These are phyloP conservation scores for Tenualosa ilisha DNA, from an alignment of 2,797 vertebrate genomes.

Conservation along the genomic window DNA sequence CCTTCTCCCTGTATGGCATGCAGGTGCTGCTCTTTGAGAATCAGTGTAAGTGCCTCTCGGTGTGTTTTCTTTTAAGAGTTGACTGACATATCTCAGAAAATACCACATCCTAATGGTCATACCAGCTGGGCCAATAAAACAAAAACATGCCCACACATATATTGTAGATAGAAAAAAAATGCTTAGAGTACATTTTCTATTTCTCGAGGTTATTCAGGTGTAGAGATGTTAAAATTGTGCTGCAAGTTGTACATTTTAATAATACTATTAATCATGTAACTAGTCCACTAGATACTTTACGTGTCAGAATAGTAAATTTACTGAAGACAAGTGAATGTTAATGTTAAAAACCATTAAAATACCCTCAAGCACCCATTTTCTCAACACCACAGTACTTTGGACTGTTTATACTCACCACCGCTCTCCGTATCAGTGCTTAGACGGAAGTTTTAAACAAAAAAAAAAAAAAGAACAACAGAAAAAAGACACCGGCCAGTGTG, in stretches of 20 bases:
- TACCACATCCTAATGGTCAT: not conserved
- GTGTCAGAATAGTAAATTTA: not conserved
- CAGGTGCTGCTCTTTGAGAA: slow-evolving; percentile 96
- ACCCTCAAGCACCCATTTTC: not conserved
- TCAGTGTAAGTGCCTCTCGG: slow-evolving; percentile 82
- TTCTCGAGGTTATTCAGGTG: not conserved
- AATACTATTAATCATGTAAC: not conserved
- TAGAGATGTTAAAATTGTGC: not conserved
- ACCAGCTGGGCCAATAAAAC: not conserved
- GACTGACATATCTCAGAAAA: not conserved
- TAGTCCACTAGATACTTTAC: not conserved
- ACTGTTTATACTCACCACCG: not conserved
- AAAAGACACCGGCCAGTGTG: not conserved
- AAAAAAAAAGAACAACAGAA: not conserved
- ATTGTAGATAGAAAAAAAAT: not conserved
- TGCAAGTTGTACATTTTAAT: not conserved
- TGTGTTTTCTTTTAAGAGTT: not conserved
- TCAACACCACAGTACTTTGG: not conserved
- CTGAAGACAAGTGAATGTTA: not conserved
- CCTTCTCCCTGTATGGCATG: slow-evolving; percentile 95
- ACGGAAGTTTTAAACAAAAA: not conserved
- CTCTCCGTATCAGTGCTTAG: not conserved
- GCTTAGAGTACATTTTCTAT: not conserved
- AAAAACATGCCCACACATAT: not conserved
- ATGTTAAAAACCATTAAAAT: not conserved